Conservation (phyloP, 2,888 invertebrate genomes). For the Trissoscelio sp. region DNA sequence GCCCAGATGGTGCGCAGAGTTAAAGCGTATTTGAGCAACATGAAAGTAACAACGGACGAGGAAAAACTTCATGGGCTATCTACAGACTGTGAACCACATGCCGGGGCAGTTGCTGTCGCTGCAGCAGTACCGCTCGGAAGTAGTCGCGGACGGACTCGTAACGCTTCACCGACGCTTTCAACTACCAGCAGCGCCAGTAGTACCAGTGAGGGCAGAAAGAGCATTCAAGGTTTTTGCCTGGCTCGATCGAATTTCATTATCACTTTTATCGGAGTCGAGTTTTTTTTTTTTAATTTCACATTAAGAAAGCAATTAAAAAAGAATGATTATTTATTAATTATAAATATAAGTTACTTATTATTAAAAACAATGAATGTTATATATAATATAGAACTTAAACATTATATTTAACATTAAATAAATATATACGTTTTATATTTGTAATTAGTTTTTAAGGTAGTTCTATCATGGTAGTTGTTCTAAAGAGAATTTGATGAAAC, state of each 20-base stretch:
- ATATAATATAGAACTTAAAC: too few species aligned
- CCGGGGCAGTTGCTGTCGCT: slow-evolving; percentile 80
- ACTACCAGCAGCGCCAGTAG: slow-evolving; percentile 96
- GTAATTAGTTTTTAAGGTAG: too few species aligned
- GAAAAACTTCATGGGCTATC: slow-evolving; percentile 95
- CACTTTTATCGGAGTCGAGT: slow-evolving; percentile 1
- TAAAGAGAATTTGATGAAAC: too few species aligned
- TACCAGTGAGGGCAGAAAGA: slow-evolving; percentile 89
- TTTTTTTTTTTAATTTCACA: too few species aligned
- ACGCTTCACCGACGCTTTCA: slow-evolving; percentile 96
- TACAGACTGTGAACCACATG: slow-evolving; percentile 91
- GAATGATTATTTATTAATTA: too few species aligned
- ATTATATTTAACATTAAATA: too few species aligned
- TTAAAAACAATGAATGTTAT: too few species aligned
- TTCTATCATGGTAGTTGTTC: too few species aligned
- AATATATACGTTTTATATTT: too few species aligned
- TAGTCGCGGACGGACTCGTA: slow-evolving; percentile 88
- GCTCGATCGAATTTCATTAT: slow-evolving; percentile 54
- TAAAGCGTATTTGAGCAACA: slow-evolving; percentile 96
- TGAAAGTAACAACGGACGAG: slow-evolving; percentile 97
- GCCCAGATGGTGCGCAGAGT: slow-evolving; percentile 99
- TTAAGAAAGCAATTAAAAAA: too few species aligned
- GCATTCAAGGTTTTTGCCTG: slow-evolving; percentile 78
- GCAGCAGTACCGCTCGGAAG: slow-evolving; percentile 87
- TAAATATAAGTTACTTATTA: too few species aligned